These are phyloP conservation scores for Plecotus auritus DNA, from an alignment of 2,113 vertebrate genomes.

Conservation along the genomic window DNA sequence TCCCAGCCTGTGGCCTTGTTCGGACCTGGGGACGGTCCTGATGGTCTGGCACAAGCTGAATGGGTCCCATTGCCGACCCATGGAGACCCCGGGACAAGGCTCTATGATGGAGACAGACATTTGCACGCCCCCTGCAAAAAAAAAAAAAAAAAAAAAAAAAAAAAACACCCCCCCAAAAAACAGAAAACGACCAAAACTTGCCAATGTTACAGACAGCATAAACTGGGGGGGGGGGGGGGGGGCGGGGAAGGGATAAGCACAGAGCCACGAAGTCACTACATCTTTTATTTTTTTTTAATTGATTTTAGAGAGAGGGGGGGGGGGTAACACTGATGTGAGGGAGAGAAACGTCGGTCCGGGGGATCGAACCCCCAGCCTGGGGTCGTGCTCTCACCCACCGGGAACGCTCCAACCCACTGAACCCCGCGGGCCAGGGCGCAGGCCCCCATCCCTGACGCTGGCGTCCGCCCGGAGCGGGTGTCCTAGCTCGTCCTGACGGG, in stretches of 20 bases:
- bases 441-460: neutral
- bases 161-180: too few relatives aligned
- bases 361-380: too few relatives aligned
- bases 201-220: too few relatives aligned
- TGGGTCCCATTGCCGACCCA: neutral
- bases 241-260: neutral
- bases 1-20: neutral
- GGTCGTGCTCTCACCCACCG: too few relatives aligned
- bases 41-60: neutral
- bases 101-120: neutral
- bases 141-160: too few relatives aligned
- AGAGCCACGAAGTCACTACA: neutral
- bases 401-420: neutral
- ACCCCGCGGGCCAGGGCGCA: neutral
- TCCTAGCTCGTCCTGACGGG: neutral
- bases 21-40: neutral
- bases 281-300: too few relatives aligned
- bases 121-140: too few relatives aligned
- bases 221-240: neutral
- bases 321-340: too few relatives aligned
- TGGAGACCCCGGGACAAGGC: neutral
- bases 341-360: too few relatives aligned
- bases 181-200: neutral
- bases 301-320: too few relatives aligned
- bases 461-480: neutral